Conservation (phyloP, 2,888 invertebrate genomes). For the Lasioglossum marginatum region DNA sequence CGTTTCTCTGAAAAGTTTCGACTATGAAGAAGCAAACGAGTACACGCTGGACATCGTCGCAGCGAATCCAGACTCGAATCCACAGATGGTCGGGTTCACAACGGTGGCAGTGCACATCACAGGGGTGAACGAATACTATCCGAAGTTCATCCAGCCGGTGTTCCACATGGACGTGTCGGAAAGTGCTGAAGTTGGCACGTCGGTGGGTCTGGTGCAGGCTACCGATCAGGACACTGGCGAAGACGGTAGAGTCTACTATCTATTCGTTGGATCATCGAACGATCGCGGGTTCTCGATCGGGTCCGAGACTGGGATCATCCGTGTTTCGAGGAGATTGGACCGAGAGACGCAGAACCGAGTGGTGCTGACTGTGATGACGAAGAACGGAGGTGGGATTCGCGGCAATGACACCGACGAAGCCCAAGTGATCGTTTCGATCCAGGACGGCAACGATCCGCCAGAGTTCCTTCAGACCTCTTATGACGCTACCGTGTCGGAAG, state of each 20-base stretch:
- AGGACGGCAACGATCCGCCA: conserved; percentile 98
- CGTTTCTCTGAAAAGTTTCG: conserved; percentile 91
- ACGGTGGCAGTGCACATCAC: conserved; percentile 91
- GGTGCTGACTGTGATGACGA: conserved; percentile 96
- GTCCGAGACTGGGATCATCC: conserved; percentile 92
- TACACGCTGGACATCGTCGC: conserved; percentile 93
- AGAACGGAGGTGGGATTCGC: conserved; percentile 96
- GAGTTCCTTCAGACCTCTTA: conserved; percentile 93
- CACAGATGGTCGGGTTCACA: conserved; percentile 90
- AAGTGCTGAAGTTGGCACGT: conserved; percentile 93
- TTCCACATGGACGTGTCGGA: conserved; percentile 97
- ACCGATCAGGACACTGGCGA: conserved; percentile 95
- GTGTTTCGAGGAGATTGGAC: conserved; percentile 92
- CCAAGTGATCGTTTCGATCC: conserved; percentile 96
- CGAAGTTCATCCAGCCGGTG: conserved; percentile 94
- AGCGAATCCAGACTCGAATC: conserved; percentile 92
- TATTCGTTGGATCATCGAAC: conserved; percentile 97
- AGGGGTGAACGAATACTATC: conserved; percentile 95
- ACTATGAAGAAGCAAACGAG: conserved; percentile 92
- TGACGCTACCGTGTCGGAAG: conserved; percentile 93
- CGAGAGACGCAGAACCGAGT: conserved; percentile 95
- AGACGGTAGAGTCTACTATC: conserved; percentile 95
- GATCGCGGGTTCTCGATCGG: conserved; percentile 95
- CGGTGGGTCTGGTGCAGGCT: conserved; percentile 94
- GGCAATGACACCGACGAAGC: conserved; percentile 98